Percentiles rank a stretch among this genome's conserved stretches.
Evolutionary conservation across 37 sponge, comb jelly and placozoan genomes (phyloP).

Genomic region (Agelas oroides): DNA sequence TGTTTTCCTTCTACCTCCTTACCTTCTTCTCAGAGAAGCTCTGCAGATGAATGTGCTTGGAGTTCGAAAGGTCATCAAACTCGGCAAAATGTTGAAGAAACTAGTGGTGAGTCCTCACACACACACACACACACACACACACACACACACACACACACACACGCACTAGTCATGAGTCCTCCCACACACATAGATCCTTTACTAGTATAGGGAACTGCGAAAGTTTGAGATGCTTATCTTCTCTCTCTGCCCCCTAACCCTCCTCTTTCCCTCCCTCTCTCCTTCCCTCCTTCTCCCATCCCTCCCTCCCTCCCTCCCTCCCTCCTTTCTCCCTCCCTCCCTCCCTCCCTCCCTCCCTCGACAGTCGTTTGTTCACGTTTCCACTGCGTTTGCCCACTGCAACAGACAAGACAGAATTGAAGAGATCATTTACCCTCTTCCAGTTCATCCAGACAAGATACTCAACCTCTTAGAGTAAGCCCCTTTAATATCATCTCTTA

Average conservation of each 20-base stretch:
- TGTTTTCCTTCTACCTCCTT: no score
- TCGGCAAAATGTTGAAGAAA: conserved; percentile 61
- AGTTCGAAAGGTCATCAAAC: conserved; percentile 42
- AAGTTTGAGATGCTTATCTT: no score
- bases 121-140: no score
- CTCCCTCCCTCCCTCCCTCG: not conserved
- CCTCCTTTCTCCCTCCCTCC: no score
- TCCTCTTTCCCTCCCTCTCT: not conserved
- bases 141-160: no score
- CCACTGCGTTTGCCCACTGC: conserved; percentile 91
- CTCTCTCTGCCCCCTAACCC: not conserved
- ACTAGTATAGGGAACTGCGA: no score
- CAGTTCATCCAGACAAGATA: conserved; percentile 64
- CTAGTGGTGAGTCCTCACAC: conserved; percentile 25
- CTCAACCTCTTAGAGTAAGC: conserved; percentile 79
- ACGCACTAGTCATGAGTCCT: no score
- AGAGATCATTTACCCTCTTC: conserved; percentile 74
- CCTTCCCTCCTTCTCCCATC: no score
- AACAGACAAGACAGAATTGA: conserved; percentile 73
- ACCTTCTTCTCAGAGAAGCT: conserved; percentile 60
- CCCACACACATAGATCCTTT: no score
- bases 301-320: no score
- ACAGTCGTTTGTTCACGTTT: conserved; percentile 88
- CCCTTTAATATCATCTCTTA: no score
- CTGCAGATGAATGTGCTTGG: conserved; percentile 71